phyloP scores from a whole-genome alignment of 2,888 invertebrate species.

The Athripsodes cinereus region DNA sequence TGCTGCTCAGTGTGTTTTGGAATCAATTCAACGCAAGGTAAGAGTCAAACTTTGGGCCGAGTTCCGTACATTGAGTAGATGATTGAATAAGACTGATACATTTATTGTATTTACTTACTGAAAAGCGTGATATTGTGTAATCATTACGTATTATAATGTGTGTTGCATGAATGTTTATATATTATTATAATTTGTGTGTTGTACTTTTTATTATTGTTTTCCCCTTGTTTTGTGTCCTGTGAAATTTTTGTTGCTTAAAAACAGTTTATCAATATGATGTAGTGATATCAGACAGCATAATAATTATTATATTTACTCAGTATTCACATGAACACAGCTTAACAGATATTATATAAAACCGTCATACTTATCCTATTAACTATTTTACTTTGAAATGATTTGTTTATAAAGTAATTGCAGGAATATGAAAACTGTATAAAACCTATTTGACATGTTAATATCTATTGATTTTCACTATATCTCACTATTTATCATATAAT shows the following conservation, averaged over 20 bases:
- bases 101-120: not conserved
- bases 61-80: slow-evolving; percentile 8
- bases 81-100: slow-evolving; percentile 2
- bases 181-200: slow-evolving; percentile 32
- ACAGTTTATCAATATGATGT: too few relatives aligned
- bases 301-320: too few relatives aligned
- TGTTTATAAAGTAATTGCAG: too few relatives aligned
- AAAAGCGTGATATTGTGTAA: slow-evolving; percentile 8
- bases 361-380: too few relatives aligned
- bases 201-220: slow-evolving; percentile 35
- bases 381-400: too few relatives aligned
- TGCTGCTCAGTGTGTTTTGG: slow-evolving; percentile 96
- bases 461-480: too few relatives aligned
- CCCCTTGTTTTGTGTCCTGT: slow-evolving; percentile 56
- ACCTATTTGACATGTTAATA: too few relatives aligned
- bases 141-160: slow-evolving; percentile 32
- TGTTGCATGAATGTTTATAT: slow-evolving; percentile 32
- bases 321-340: too few relatives aligned
- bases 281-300: too few relatives aligned
- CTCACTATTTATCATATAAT: too few relatives aligned
- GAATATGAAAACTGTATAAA: too few relatives aligned
- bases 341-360: too few relatives aligned
- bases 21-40: slow-evolving; percentile 99
- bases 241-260: slow-evolving; percentile 48
- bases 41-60: slow-evolving; percentile 44